These are phyloP conservation scores for Spea multiplicata DNA, from an alignment of 2,113 vertebrate species.

Conservation along the genomic window DNA sequence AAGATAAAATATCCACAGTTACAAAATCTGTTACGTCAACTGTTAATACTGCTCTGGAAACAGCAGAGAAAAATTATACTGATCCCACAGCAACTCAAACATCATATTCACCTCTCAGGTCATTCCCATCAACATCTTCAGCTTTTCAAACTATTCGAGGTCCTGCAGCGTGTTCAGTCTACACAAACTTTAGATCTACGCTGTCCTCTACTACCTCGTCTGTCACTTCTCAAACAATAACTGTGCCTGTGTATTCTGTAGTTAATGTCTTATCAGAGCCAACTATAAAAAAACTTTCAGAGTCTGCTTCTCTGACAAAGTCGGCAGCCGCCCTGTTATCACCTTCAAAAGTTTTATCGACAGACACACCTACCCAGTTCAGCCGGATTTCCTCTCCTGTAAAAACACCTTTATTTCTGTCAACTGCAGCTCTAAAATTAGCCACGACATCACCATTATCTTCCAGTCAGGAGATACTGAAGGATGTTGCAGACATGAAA, in stretches of 20 bases:
- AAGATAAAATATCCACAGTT: constrained; percentile 87
- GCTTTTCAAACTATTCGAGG: constrained; percentile 90
- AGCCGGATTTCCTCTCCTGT: constrained; percentile 81
- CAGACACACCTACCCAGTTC: constrained; percentile 79
- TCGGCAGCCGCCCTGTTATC: constrained; percentile 85
- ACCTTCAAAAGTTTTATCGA: constrained; percentile 78
- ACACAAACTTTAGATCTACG: constrained; percentile 80
- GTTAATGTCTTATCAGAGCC: constrained; percentile 92
- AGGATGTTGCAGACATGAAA: constrained; percentile 98
- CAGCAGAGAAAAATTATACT: constrained; percentile 84
- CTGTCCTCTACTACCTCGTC: constrained; percentile 83
- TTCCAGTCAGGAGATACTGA: constrained; percentile 96
- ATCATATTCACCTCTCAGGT: constrained; percentile 89
- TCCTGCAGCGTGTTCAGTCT: constrained; percentile 83
- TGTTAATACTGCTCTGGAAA: constrained; percentile 76
- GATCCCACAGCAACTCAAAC: constrained; percentile 77
- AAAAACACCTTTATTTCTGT: constrained; percentile 82
- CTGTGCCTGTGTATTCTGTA: constrained; percentile 94
- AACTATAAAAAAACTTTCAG: constrained; percentile 92
- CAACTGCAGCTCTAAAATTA: constrained; percentile 82
- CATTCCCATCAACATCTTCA: constrained; percentile 80
- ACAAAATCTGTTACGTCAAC: constrained; percentile 75
- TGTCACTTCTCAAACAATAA: constrained; percentile 87
- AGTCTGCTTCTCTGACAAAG: constrained; percentile 79
- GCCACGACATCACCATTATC: constrained; percentile 82